Percentiles rank a stretch among this genome's conserved stretches.
Conservation (phyloP, 2,113 vertebrate genomes). For the Elaphurus davidianus region DNA sequence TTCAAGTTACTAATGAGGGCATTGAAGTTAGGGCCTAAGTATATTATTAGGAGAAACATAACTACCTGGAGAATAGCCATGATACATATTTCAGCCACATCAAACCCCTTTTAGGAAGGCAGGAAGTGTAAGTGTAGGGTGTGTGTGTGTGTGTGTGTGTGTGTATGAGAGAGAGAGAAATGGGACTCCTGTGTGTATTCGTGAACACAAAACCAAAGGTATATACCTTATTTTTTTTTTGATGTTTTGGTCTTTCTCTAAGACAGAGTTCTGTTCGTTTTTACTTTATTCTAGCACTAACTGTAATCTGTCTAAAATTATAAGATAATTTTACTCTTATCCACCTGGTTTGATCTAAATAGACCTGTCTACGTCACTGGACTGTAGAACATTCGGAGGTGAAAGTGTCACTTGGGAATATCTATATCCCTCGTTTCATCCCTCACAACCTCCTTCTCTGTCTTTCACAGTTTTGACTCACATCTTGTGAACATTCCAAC, state of each 20-base stretch:
- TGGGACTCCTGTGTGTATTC: background rate
- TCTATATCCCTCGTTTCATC: background rate
- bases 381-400: too few relatives aligned
- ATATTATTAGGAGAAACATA: constrained; percentile 37
- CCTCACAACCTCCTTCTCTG: fast-evolving
- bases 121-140: background rate
- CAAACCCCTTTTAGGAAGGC: background rate
- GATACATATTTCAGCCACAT: background rate
- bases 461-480: background rate
- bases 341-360: background rate
- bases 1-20: constrained; percentile 50
- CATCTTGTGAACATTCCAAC: background rate
- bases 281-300: background rate
- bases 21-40: constrained; percentile 6
- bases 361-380: background rate
- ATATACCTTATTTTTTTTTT: background rate
- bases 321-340: background rate
- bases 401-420: background rate
- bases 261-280: background rate
- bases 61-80: background rate
- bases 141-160: background rate
- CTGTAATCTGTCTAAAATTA: background rate
- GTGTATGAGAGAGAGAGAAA: background rate
- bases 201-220: background rate
- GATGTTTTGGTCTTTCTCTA: background rate